These are phyloP conservation scores for Acromyrmex echinatior DNA, from an alignment of 1,140 invertebrate genomes.

Conservation along the genomic window DNA sequence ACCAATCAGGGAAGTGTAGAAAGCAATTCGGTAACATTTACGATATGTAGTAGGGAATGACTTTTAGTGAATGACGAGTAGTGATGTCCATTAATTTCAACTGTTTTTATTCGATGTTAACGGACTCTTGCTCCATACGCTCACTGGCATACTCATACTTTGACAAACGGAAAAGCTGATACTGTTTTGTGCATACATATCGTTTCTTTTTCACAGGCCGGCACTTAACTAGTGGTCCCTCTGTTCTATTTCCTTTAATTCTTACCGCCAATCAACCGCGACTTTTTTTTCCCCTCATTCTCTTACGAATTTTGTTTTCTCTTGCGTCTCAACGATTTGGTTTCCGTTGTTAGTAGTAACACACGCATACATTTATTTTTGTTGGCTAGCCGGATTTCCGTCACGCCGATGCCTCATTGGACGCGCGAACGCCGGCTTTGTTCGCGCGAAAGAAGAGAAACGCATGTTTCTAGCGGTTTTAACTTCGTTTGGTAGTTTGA, in stretches of 20 bases:
- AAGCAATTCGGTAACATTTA: conserved; percentile 66
- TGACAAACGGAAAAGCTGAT: conserved; percentile 45
- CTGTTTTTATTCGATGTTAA: conserved; percentile 69
- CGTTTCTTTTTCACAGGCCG: conserved; percentile 75
- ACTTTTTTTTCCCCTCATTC: background rate
- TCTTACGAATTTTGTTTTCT: conserved; percentile 33
- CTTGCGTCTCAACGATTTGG: conserved; percentile 37
- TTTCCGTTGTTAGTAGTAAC: conserved; percentile 66
- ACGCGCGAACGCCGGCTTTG: background rate
- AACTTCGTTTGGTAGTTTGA: conserved; percentile 3
- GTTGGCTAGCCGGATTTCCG: conserved; percentile 64
- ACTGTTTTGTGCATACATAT: conserved; percentile 46
- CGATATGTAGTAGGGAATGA: conserved; percentile 73
- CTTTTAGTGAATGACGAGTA: conserved; percentile 74
- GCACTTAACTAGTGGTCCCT: conserved; percentile 75
- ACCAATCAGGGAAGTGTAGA: conserved; percentile 74
- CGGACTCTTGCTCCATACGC: conserved; percentile 47
- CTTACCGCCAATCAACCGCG: background rate
- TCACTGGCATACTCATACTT: conserved; percentile 50
- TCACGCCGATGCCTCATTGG: conserved; percentile 37
- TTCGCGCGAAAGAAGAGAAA: background rate
- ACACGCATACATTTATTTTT: conserved; percentile 67
- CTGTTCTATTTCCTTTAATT: conserved; percentile 63
- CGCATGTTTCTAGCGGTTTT: background rate
- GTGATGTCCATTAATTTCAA: conserved; percentile 69